Percentiles rank a stretch among this genome's conserved stretches.
These are phyloP conservation scores for Brachionichthys hirsutus DNA, from an alignment of 2,113 vertebrate species.

Conservation along the genomic window DNA sequence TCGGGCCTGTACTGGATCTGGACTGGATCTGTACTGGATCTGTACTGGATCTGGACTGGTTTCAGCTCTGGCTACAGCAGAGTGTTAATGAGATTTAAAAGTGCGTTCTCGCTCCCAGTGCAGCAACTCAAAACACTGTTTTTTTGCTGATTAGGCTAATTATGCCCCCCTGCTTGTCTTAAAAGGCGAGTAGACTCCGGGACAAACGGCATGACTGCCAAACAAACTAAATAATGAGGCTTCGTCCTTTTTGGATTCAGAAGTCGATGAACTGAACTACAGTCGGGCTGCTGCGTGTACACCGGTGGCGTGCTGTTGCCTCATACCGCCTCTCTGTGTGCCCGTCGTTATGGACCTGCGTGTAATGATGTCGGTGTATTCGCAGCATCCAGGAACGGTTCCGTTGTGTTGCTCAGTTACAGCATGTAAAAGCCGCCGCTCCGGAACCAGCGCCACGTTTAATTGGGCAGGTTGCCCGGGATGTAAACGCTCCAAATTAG, in stretches of 20 bases:
- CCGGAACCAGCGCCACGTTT: constrained; percentile 6
- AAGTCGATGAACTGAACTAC: constrained; percentile 20
- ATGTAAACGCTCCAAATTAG: constrained; percentile 25
- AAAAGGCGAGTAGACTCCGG: constrained; percentile 7
- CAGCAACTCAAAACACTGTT: too few relatives aligned
- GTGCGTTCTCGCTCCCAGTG: too few relatives aligned
- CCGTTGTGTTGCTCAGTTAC: constrained; percentile 16
- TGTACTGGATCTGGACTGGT: too few relatives aligned
- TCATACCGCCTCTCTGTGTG: not conserved
- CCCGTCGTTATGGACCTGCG: not conserved
- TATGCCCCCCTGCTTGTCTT: too few relatives aligned
- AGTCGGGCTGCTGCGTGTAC: not conserved
- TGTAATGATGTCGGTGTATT: not conserved
- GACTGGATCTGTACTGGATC: too few relatives aligned
- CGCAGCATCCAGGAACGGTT: constrained; percentile 3
- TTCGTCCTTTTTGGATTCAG: constrained; percentile 6
- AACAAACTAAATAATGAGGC: constrained; percentile 14
- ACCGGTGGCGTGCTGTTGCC: constrained; percentile 4
- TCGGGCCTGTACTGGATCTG: too few relatives aligned
- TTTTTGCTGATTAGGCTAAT: too few relatives aligned
- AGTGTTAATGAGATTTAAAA: too few relatives aligned
- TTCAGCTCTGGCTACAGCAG: too few relatives aligned
- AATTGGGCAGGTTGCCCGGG: constrained; percentile 12
- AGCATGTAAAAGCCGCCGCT: constrained; percentile 3
- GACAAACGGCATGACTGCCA: not conserved